Percentiles rank a stretch among this genome's conserved stretches.
These are phyloP conservation scores for Myotis findleyi DNA, from an alignment of 2,797 vertebrate genomes.

Conservation along the genomic window DNA sequence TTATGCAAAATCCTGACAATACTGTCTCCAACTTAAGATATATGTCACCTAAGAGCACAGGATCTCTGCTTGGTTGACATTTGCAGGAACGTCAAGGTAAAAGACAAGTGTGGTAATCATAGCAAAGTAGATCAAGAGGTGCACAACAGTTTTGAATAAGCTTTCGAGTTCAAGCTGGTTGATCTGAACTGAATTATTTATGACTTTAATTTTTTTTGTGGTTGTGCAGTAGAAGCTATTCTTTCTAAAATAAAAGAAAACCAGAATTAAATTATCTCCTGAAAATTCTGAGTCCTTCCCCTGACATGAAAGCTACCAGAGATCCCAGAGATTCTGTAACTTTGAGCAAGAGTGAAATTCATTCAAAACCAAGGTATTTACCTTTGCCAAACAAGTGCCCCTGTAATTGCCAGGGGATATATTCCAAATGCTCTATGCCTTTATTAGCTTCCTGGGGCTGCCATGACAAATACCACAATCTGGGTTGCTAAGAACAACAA, in stretches of 20 bases:
- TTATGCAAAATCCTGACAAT: conserved; percentile 31
- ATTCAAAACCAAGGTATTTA: neutral
- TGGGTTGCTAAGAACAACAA: neutral
- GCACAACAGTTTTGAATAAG: neutral
- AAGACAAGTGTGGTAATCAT: neutral
- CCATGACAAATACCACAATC: neutral
- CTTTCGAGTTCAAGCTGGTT: neutral
- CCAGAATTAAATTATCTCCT: neutral
- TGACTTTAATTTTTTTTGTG: neutral
- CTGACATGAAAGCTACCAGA: neutral
- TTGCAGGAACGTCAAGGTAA: neutral
- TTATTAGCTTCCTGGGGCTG: neutral
- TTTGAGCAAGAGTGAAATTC: neutral
- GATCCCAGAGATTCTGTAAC: neutral
- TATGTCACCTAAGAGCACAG: neutral
- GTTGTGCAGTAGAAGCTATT: neutral
- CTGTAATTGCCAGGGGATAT: neutral
- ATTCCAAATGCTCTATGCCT: neutral
- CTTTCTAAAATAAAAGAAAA: neutral
- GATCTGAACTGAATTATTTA: neutral
- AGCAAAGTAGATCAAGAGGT: neutral
- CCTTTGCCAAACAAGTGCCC: neutral
- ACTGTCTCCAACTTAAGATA: neutral
- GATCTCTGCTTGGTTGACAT: neutral
- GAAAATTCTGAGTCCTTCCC: neutral